These are phyloP conservation scores for Synodontis membranacea DNA, from an alignment of 2,113 vertebrate species.

Conservation along the genomic window DNA sequence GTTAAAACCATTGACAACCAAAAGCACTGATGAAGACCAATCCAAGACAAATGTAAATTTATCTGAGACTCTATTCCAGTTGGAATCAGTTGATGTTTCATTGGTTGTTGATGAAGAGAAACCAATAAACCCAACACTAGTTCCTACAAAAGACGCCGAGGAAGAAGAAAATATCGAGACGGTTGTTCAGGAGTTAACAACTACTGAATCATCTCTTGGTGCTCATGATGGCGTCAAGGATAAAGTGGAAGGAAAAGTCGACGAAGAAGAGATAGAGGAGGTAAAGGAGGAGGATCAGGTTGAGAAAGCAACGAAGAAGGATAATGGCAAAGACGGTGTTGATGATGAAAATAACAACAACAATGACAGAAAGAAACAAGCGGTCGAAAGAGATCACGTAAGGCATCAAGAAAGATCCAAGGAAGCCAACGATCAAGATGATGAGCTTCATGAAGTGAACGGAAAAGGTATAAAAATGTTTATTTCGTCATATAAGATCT, in stretches of 20 bases:
- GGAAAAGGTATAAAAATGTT: conserved; percentile 65
- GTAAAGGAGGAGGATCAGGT: conserved; percentile 17
- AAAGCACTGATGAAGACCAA: background rate
- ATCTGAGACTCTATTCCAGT: too few species aligned
- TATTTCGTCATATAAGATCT: conserved; percentile 17
- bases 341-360: conserved; percentile 69
- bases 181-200: background rate
- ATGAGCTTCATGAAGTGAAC: conserved; percentile 23
- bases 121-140: background rate
- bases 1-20: background rate
- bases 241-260: conserved; percentile 11
- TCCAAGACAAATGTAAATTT: background rate
- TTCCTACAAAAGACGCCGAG: background rate
- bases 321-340: conserved; percentile 32
- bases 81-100: background rate
- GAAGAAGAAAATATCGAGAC: background rate
- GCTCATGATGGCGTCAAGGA: background rate
- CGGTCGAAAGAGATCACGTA: conserved; percentile 41
- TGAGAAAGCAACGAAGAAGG: conserved; percentile 19
- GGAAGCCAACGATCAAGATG: conserved; percentile 22
- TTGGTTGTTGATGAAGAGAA: background rate
- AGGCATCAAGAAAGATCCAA: conserved; percentile 29
- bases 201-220: background rate
- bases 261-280: background rate
- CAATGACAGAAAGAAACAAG: conserved; percentile 60